These are phyloP conservation scores for Danionella dracula DNA, from an alignment of 2,797 vertebrate genomes.

Conservation along the genomic window DNA sequence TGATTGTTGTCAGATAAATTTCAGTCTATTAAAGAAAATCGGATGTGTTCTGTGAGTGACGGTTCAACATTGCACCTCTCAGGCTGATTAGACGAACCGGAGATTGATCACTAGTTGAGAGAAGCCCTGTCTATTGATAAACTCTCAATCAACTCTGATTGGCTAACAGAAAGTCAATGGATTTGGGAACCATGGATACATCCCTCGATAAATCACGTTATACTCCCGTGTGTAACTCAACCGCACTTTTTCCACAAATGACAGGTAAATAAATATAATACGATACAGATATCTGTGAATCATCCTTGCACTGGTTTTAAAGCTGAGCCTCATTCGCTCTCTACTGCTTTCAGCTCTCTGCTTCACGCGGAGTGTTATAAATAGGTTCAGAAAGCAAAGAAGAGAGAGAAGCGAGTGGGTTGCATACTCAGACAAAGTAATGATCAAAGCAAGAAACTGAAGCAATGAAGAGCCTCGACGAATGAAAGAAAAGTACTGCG, in stretches of 20 bases:
- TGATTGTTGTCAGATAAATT: too few species aligned
- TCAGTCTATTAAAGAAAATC: too few species aligned
- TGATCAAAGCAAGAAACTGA: constrained; percentile 23
- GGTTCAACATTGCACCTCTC: too few species aligned
- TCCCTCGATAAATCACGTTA: not conserved
- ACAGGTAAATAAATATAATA: not conserved
- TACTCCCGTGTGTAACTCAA: not conserved
- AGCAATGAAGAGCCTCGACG: constrained; percentile 10
- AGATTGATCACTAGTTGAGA: too few species aligned
- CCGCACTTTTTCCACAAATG: not conserved
- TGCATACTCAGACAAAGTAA: not conserved
- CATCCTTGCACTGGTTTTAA: constrained; percentile 3
- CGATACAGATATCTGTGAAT: not conserved
- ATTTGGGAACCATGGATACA: not conserved
- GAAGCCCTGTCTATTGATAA: too few species aligned
- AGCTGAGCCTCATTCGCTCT: constrained; percentile 7
- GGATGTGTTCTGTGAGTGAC: too few species aligned
- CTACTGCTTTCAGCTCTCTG: constrained; percentile 9
- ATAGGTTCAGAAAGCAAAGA: constrained; percentile 5
- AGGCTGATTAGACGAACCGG: too few species aligned
- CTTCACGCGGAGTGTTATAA: constrained; percentile 10
- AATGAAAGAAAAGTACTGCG: not conserved
- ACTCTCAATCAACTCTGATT: not conserved
- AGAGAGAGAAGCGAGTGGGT: constrained; percentile 6
- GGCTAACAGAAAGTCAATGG: too few species aligned